Conservation (phyloP, 2,797 vertebrate genomes). For the Cheracebus regulus region DNA sequence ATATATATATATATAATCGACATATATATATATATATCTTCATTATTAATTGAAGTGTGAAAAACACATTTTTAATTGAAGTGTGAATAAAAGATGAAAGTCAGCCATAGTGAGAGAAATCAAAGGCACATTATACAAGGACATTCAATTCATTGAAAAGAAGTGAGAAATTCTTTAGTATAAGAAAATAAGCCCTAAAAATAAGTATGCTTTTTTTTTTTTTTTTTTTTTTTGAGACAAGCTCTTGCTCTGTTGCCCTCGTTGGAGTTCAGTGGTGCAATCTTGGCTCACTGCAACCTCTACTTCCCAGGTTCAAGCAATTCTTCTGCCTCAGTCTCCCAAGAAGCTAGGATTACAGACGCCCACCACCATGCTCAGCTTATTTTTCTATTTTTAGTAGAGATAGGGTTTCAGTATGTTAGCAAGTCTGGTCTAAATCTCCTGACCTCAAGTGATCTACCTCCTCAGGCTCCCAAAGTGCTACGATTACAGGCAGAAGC, state of each 20-base stretch:
- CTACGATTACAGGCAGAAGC: not conserved
- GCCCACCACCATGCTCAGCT: not conserved
- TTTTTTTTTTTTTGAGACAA: not conserved
- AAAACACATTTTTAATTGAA: not conserved
- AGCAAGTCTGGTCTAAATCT: not conserved
- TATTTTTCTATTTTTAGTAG: not conserved
- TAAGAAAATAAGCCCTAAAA: not conserved
- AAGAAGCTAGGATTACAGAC: not conserved
- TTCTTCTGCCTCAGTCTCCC: not conserved
- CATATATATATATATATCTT: not conserved
- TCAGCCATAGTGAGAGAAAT: not conserved
- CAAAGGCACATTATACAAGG: too few species aligned
- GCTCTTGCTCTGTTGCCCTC: not conserved
- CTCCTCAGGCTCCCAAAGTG: not conserved
- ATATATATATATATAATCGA: not conserved
- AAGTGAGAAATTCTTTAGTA: not conserved
- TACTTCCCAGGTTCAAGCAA: not conserved
- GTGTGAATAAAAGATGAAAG: too few species aligned
- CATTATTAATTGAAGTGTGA: not conserved
- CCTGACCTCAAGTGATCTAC: not conserved
- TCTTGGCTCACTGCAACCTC: not conserved
- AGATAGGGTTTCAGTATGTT: not conserved
- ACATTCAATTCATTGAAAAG: not conserved
- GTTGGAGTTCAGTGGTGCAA: not conserved
- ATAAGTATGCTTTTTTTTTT: not conserved